Evolutionary conservation across 2,113 vertebrate species (phyloP), one percentile per base, ranked within the genome.

Genomic region (Heterotis niloticus): DNA sequence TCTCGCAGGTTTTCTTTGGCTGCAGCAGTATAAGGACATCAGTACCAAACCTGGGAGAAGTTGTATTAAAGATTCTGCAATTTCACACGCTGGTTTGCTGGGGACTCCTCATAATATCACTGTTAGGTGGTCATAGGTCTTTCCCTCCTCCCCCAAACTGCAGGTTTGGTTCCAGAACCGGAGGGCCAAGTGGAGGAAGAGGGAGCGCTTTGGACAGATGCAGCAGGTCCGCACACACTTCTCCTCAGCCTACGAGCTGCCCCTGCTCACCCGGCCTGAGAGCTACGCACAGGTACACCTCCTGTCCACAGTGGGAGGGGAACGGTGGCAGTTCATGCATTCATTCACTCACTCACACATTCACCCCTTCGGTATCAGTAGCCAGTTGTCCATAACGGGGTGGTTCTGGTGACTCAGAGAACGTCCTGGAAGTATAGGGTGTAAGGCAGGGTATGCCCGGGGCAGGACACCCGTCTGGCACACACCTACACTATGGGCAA

Each of bases 101-200:
- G 69, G 4, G 10, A 13, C n/a, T 44, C 34, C 7, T 44, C 3
- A 44, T 44, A 44, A 51, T 51, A 9, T 56, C 20, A 72, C 20
- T 18, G 20, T 56, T n/a, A 56, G 70, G 54, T 51, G 44, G 51
- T 51, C 70, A 24, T 13, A 1, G 70, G n/a, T 54, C n/a, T 26
- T 23, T 68, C 76, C 71, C 51, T 23, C 80, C 20, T 68, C 23
- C 24, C 85, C 84, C 76, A 77, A 60, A 83, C 82, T 68, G 62
- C 84, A 99, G 98, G 98, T 99, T 51, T 99, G 98, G 98, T 99
- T 99, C 87, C 98, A 99, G 90, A 99, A 99, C 89, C 93, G 98
- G 28, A 87, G 98, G 83, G 98, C 97, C 0, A 99, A 99, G 78
- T 99, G 98, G 98, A 94, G 97, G 82, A 99, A 99, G 90, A 87